Evolutionary conservation across 2,888 invertebrate genomes (phyloP).

Genomic region (Drosophila macrothrix): DNA sequence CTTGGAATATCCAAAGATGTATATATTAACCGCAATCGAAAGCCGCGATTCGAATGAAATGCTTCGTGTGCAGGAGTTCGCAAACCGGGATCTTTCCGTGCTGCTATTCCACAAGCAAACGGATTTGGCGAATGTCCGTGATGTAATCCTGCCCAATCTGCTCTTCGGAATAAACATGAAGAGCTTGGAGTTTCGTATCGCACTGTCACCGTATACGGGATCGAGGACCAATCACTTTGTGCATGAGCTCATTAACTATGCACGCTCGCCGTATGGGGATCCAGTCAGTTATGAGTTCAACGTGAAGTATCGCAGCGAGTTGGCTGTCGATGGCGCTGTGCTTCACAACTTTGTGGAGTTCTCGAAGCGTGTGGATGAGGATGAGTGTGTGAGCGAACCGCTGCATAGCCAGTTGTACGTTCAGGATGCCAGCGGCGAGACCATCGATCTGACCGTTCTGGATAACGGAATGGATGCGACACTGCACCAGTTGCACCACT

Average conservation of each 20-base stretch:
- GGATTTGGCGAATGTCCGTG: slow-evolving; percentile 88
- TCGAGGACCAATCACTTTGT: slow-evolving; percentile 92
- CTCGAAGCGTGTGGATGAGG: slow-evolving; percentile 38
- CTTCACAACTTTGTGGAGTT: slow-evolving; percentile 55
- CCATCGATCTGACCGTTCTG: neutral
- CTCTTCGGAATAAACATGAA: slow-evolving; percentile 87
- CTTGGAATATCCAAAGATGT: slow-evolving; percentile 55
- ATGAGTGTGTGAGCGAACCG: slow-evolving; percentile 32
- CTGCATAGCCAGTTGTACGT: neutral
- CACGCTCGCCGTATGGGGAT: slow-evolving; percentile 92
- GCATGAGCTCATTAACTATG: slow-evolving; percentile 94
- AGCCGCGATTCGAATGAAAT: slow-evolving; percentile 91
- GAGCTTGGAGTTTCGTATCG: slow-evolving; percentile 88
- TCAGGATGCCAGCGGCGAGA: neutral
- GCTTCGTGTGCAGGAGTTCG: slow-evolving; percentile 93
- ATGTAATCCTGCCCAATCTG: slow-evolving; percentile 89
- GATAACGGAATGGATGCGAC: neutral
- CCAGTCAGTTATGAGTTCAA: slow-evolving; percentile 91
- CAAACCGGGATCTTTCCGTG: slow-evolving; percentile 93
- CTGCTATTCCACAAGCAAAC: slow-evolving; percentile 86
- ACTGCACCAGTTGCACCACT: neutral
- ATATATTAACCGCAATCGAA: slow-evolving; percentile 15
- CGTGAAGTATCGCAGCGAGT: slow-evolving; percentile 87
- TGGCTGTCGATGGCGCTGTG: neutral
- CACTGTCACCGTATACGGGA: slow-evolving; percentile 89